Evolutionary conservation across 2,888 invertebrate genomes (phyloP).

Genomic region (Melolontha melolontha): DNA sequence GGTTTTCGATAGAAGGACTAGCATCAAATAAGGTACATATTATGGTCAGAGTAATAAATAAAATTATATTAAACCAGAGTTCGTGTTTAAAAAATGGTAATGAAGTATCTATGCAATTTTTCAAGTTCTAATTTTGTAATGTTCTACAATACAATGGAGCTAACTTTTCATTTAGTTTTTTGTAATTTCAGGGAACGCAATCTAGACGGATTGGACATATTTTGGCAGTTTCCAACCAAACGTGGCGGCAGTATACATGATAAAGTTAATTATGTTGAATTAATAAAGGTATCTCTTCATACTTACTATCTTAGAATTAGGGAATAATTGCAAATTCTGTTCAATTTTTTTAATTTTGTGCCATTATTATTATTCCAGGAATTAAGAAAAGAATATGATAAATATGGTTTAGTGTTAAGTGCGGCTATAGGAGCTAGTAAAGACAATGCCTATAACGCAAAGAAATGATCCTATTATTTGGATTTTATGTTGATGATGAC

Average conservation of each 20-base stretch:
- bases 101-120: no score
- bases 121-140: no score
- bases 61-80: no score
- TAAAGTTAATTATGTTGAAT: slow-evolving; percentile 79
- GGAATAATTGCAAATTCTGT: no score
- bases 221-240: slow-evolving; percentile 88
- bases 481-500: slow-evolving; percentile 88
- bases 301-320: no score
- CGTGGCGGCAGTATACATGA: slow-evolving; percentile 85
- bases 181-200: slow-evolving; percentile 70
- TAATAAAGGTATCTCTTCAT: slow-evolving; percentile 79
- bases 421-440: slow-evolving; percentile 86
- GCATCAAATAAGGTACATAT: no score
- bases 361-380: slow-evolving; percentile 76
- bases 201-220: slow-evolving; percentile 83
- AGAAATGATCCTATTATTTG: slow-evolving; percentile 75
- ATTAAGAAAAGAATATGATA: slow-evolving; percentile 76
- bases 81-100: no score
- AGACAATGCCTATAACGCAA: slow-evolving; percentile 81
- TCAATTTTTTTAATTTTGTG: no score
- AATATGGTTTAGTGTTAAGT: slow-evolving; percentile 77
- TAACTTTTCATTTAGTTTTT: no score
- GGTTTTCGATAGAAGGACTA: no score
- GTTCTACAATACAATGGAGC: no score
- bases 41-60: no score